A percentile compares a stretch with the other conserved stretches of the same genome.
Conservation (phyloP, 2,888 invertebrate genomes). For the Aradus depressus region DNA sequence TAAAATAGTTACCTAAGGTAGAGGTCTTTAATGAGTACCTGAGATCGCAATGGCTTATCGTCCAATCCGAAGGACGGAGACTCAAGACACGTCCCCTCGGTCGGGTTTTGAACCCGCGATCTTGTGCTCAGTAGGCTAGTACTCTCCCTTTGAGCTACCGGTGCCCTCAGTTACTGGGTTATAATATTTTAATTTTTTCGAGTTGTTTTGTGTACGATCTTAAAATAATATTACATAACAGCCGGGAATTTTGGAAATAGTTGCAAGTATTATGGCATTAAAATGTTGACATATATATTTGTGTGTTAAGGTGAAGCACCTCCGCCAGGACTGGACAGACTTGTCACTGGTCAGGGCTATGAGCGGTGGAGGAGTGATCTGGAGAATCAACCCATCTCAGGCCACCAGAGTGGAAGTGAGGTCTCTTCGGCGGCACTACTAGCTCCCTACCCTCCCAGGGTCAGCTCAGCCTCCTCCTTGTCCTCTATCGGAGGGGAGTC, state of each 20-base stretch:
- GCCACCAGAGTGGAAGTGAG: background rate
- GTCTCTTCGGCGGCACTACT: too few species aligned
- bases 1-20: too few species aligned
- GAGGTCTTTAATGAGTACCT: too few species aligned
- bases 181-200: background rate
- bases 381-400: background rate
- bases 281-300: background rate
- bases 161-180: background rate
- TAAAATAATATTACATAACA: background rate
- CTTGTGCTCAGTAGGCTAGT: too few species aligned
- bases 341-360: slow-evolving; percentile 31
- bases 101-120: too few species aligned
- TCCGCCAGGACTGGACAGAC: slow-evolving; percentile 31
- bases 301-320: slow-evolving; percentile 28
- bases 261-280: background rate
- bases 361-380: slow-evolving; percentile 17
- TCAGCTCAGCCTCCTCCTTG: slow-evolving; percentile 9
- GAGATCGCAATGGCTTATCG: too few species aligned
- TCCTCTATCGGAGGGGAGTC: slow-evolving; percentile 12
- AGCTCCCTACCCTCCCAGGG: too few species aligned
- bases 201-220: background rate
- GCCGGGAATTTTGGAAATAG: background rate
- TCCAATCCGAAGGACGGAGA: too few species aligned
- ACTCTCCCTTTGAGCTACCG: background rate
- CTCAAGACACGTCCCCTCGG: too few species aligned